These are phyloP conservation scores for Hydrotaea cyrtoneurina DNA, from an alignment of 2,888 invertebrate species.

Conservation along the genomic window DNA sequence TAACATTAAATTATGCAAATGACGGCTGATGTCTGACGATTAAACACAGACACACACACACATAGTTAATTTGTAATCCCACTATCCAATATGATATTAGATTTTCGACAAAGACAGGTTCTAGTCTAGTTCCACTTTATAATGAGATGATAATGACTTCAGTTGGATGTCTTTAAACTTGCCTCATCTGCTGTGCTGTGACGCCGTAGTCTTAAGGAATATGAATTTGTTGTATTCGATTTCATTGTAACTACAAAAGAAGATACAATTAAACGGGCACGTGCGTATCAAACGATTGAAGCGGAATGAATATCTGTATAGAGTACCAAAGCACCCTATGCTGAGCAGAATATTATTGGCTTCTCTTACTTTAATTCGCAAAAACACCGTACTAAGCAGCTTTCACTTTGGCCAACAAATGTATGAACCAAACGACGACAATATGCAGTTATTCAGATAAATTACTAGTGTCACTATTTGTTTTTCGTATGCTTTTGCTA, in stretches of 20 bases:
- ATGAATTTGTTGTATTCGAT: not conserved
- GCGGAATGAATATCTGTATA: too few species aligned
- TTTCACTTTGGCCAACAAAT: constrained; percentile 34
- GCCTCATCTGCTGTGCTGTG: not conserved
- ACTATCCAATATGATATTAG: too few species aligned
- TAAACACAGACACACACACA: too few species aligned
- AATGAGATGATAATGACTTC: not conserved
- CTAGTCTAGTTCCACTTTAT: not conserved
- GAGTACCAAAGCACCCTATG: too few species aligned
- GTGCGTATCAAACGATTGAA: not conserved
- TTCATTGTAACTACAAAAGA: not conserved
- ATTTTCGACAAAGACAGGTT: not conserved
- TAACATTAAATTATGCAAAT: too few species aligned
- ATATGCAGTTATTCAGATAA: too few species aligned
- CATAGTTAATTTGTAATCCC: too few species aligned
- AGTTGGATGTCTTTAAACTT: constrained; percentile 7
- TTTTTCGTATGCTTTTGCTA: constrained; percentile 23
- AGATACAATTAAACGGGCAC: not conserved
- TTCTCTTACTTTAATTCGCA: too few species aligned
- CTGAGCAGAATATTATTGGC: too few species aligned
- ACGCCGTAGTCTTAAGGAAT: not conserved
- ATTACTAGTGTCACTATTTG: not conserved
- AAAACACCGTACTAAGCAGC: not conserved
- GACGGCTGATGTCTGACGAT: too few species aligned
- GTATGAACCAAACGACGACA: not conserved